Evolutionary conservation across 2,113 vertebrate species (phyloP).

Genomic region (Camelus bactrianus): DNA sequence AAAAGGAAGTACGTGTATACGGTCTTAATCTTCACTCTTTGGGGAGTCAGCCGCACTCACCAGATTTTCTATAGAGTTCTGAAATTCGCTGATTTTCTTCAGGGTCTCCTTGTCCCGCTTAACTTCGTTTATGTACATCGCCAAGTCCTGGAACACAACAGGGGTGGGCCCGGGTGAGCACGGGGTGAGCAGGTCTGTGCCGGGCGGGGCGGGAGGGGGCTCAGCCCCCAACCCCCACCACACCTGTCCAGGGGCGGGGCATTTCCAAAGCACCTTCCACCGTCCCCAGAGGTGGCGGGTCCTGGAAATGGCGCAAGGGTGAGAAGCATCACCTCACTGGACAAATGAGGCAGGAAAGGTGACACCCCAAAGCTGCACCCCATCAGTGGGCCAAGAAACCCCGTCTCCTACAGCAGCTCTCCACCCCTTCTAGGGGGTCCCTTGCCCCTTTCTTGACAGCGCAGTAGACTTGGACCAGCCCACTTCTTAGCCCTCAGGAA

Average conservation of each 20-base stretch:
- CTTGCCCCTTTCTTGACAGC: not conserved
- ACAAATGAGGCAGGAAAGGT: fast-evolving
- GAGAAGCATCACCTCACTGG: fast-evolving
- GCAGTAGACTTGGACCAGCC: fast-evolving
- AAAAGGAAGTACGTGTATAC: too few relatives aligned
- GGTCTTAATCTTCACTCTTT: fast-evolving
- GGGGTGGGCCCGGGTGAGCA: not conserved
- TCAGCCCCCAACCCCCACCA: fast-evolving
- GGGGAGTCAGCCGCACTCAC: constrained; percentile 86
- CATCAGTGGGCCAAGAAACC: fast-evolving
- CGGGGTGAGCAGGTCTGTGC: fast-evolving
- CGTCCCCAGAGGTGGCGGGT: not conserved
- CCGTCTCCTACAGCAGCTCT: fast-evolving
- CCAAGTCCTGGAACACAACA: constrained; percentile 91
- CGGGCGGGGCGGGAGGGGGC: not conserved
- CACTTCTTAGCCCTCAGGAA: fast-evolving
- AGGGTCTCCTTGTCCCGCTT: constrained; percentile 99
- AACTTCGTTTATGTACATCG: constrained; percentile 99
- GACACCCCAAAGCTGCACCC: fast-evolving
- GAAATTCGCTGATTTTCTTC: constrained; percentile 99
- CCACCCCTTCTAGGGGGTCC: too few relatives aligned
- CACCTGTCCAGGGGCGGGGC: fast-evolving
- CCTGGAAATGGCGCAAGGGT: fast-evolving
- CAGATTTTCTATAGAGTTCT: constrained; percentile 98
- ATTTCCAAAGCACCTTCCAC: not conserved